Conservation (phyloP, 2,113 vertebrate species). For the Galemys pyrenaicus region DNA sequence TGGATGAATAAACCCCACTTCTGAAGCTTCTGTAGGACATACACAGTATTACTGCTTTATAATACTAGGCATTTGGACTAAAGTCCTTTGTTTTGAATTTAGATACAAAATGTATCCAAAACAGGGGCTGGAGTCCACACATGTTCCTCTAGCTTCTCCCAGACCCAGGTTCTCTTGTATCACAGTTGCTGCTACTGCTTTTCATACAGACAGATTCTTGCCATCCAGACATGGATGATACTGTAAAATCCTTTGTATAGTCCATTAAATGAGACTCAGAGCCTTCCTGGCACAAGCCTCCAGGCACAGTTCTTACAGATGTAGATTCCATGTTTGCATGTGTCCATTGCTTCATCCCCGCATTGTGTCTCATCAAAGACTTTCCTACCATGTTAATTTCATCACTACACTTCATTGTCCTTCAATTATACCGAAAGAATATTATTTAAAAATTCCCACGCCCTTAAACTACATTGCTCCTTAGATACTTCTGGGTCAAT, state of each 20-base stretch:
- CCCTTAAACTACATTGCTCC: not conserved
- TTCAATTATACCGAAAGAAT: not conserved
- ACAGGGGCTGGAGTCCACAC: not conserved
- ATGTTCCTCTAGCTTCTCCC: not conserved
- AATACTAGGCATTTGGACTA: not conserved
- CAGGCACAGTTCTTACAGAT: not conserved
- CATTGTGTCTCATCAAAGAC: not conserved
- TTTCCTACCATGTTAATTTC: not conserved
- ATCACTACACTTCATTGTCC: not conserved
- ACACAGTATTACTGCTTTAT: not conserved
- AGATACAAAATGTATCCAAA: not conserved
- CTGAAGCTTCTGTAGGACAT: not conserved
- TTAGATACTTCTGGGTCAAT: not conserved
- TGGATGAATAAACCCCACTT: not conserved
- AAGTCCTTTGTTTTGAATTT: not conserved
- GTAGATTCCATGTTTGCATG: not conserved
- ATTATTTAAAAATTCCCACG: not conserved
- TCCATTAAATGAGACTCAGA: not conserved
- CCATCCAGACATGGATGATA: not conserved
- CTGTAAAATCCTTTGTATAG: not conserved
- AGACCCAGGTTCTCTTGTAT: not conserved
- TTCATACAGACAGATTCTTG: not conserved
- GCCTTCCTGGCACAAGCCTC: not conserved
- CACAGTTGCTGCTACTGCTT: not conserved
- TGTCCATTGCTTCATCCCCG: not conserved